phyloP scores from a whole-genome alignment of 2,797 vertebrate genomes.

The Nannoperca australis region DNA sequence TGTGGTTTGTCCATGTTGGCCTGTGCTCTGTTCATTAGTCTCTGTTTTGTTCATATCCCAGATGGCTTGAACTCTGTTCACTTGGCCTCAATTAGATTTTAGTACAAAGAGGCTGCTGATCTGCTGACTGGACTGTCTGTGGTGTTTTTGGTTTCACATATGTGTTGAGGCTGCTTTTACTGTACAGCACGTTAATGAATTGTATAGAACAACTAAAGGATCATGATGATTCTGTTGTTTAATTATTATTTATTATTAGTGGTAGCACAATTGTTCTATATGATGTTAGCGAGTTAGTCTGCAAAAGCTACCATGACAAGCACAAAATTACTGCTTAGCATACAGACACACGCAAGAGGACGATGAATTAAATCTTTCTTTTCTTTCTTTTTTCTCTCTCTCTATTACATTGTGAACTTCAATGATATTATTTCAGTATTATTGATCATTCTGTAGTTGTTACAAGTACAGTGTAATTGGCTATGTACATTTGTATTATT shows the following conservation, averaged over 20 bases:
- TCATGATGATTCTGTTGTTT: not conserved
- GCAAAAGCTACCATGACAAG: not conserved
- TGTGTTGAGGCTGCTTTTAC: not conserved
- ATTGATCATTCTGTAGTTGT: no score
- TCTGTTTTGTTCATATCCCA: constrained; percentile 49
- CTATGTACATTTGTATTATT: no score
- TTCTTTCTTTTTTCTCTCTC: no score
- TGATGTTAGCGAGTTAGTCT: not conserved
- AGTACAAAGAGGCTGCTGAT: constrained; percentile 35
- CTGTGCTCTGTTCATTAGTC: constrained; percentile 56
- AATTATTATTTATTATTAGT: not conserved
- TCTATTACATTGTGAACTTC: no score
- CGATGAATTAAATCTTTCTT: no score
- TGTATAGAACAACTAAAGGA: not conserved
- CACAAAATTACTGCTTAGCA: not conserved
- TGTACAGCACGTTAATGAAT: not conserved
- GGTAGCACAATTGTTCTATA: not conserved
- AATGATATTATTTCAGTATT: no score
- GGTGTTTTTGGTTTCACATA: constrained; percentile 27
- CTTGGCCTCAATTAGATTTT: constrained; percentile 52
- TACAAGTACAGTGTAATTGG: no score
- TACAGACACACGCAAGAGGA: not conserved
- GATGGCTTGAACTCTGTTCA: constrained; percentile 34
- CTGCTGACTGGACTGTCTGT: constrained; percentile 38
- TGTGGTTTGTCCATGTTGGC: constrained; percentile 52